Evolutionary conservation across 2,888 invertebrate species (phyloP).

Genomic region (Limnephilus marmoratus): DNA sequence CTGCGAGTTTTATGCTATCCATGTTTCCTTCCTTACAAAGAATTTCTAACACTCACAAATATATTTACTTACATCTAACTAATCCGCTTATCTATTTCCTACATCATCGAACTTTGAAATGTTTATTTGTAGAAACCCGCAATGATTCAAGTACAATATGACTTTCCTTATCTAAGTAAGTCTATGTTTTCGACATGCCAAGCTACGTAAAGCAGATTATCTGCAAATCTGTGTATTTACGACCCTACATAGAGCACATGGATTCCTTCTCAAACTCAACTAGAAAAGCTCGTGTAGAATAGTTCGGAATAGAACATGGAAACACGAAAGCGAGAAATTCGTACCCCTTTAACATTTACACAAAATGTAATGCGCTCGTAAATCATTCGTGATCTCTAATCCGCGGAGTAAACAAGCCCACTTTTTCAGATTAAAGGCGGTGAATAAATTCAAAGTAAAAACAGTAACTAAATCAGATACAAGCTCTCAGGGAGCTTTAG

Average conservation of each 20-base stretch:
- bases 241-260: neutral
- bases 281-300: neutral
- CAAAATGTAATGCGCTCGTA: conserved; percentile 16
- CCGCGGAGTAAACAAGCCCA: conserved; percentile 20
- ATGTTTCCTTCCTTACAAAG: no score
- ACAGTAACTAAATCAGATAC: conserved; percentile 56
- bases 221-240: neutral
- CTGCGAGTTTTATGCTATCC: no score
- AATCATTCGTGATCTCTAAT: conserved; percentile 31
- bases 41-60: no score
- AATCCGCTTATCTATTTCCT: neutral
- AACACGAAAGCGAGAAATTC: neutral
- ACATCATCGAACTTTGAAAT: neutral
- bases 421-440: conserved; percentile 25
- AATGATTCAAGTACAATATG: neutral
- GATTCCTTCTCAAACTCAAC: neutral
- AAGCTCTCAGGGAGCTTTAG: conserved; percentile 24
- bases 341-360: neutral
- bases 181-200: neutral
- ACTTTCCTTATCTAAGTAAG: neutral
- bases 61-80: no score
- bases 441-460: conserved; percentile 55
- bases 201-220: neutral
- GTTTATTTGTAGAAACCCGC: neutral
- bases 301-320: neutral